Evolutionary conservation across 2,888 invertebrate species (phyloP), one percentile per base, ranked within the genome.

Genomic region (Agelastica alni): DNA sequence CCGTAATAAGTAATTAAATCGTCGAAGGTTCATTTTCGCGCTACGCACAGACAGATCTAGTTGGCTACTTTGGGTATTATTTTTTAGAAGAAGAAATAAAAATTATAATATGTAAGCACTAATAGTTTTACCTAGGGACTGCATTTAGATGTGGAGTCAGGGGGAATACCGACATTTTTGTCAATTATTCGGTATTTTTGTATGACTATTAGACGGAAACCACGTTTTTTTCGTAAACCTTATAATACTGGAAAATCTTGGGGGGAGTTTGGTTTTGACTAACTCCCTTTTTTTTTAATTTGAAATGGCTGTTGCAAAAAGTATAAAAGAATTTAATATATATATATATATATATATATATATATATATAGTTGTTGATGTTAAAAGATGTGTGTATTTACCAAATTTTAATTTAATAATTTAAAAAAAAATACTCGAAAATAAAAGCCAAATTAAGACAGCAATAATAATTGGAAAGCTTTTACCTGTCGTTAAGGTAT

Each of bases 111-210:
- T 72, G 72, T 71, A 71, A 70, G 75, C 75, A 75, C 74, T 74
- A 76, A 76, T 75, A 70, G 68, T 71, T n/a, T 73, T 74, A 69
- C 73, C 68, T 75, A 75, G 74, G n/a, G 75, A 74, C 75, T 75
- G 75, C 75, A 71, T 70, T 67, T 66, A n/a, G 66, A 72, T 72
- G 70, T 65, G 63, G 66, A 67, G 73, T 72, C 74, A 72, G 70
- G 65, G n/a, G 59, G 64, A 68, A 70, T 71, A 70, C 71, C 72
- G 66, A 55, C 63, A 60, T 59, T 60, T 39, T 62, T 65, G 73
- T 74, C 73, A 74, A 73, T 74, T 74, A 73, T 56, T 59, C 53
- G 53, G 58, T 61, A 56, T 61, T 61, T 55, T 58, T 56, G 59
- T 60, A 57, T 56, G 53, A 56, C 32, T 42, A 56, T 43, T 51